Conservation (phyloP, 2,888 invertebrate species). For the Lepidochitona cinerea region DNA sequence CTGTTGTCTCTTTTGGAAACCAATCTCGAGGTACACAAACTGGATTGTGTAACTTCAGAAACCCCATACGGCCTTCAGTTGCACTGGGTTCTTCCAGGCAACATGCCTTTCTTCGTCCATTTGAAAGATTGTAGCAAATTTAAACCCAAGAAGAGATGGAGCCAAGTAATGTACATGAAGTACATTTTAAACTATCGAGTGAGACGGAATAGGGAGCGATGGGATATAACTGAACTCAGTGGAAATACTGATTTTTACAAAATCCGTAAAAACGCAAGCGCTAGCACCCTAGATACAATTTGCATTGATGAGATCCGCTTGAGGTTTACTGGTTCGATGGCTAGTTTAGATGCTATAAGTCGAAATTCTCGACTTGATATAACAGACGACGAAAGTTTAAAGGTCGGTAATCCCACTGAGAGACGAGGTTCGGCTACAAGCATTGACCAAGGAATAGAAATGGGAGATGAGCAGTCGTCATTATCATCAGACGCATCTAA, state of each 20-base stretch:
- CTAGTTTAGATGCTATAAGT: not conserved
- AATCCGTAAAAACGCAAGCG: not conserved
- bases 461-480: conserved; percentile 14
- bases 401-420: not conserved
- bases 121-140: conserved; percentile 50
- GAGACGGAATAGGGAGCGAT: not conserved
- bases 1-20: conserved; percentile 43
- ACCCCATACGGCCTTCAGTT: conserved; percentile 58
- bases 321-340: not conserved
- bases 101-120: conserved; percentile 55
- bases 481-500: not conserved
- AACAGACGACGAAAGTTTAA: not conserved
- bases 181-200: conserved; percentile 44
- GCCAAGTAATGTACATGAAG: conserved; percentile 58
- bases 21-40: conserved; percentile 30
- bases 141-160: conserved; percentile 60
- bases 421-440: conserved; percentile 22
- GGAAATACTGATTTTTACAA: not conserved
- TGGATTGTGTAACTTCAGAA: conserved; percentile 34
- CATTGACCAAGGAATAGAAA: conserved; percentile 33
- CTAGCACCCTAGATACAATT: not conserved
- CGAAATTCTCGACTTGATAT: not conserved
- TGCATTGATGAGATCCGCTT: not conserved
- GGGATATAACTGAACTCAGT: not conserved
- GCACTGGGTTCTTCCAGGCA: conserved; percentile 39